These are phyloP conservation scores for Lemur catta DNA, from an alignment of 2,797 vertebrate species.

Conservation along the genomic window DNA sequence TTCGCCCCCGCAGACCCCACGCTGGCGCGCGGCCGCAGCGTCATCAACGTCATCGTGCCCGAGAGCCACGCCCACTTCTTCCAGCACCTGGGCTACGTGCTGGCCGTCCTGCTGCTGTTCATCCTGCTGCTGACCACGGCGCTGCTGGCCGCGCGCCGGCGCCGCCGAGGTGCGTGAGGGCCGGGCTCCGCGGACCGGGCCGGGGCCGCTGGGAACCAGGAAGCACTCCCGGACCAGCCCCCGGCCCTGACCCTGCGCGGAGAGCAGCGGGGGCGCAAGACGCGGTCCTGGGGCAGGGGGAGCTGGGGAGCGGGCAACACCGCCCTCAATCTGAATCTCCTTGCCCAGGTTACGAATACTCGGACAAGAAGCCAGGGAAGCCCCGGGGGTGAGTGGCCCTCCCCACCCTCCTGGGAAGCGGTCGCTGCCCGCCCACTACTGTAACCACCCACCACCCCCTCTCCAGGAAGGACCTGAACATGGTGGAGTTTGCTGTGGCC, in stretches of 20 bases:
- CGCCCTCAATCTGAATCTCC: background rate
- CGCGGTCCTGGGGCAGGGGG: background rate
- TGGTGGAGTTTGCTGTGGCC: slow-evolving; percentile 86
- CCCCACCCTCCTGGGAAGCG: background rate
- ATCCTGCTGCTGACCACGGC: slow-evolving; percentile 88
- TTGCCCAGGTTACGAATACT: slow-evolving; percentile 87
- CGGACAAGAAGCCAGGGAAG: slow-evolving; percentile 83
- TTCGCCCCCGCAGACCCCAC: slow-evolving; percentile 84
- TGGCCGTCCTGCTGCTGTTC: slow-evolving; percentile 92
- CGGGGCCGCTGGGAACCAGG: too few species aligned
- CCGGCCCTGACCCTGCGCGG: too few species aligned
- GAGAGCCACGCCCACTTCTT: slow-evolving; percentile 91
- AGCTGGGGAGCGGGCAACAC: background rate
- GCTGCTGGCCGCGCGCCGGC: slow-evolving; percentile 87
- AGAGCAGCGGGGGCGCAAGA: too few species aligned
- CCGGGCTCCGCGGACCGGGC: too few species aligned
- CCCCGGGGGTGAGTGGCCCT: slow-evolving; percentile 85
- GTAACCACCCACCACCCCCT: background rate
- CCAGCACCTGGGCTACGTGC: slow-evolving; percentile 94
- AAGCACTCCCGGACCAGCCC: too few species aligned
- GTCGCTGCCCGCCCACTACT: accelerated
- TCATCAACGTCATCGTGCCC: slow-evolving; percentile 94
- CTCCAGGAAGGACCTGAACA: slow-evolving; percentile 85
- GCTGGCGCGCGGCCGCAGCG: slow-evolving; percentile 84
- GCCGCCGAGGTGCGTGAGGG: slow-evolving; percentile 89